Percentiles rank a stretch among this genome's conserved stretches.
phyloP scores from a whole-genome alignment of 2,113 vertebrate species.

The Eurypyga helias region DNA sequence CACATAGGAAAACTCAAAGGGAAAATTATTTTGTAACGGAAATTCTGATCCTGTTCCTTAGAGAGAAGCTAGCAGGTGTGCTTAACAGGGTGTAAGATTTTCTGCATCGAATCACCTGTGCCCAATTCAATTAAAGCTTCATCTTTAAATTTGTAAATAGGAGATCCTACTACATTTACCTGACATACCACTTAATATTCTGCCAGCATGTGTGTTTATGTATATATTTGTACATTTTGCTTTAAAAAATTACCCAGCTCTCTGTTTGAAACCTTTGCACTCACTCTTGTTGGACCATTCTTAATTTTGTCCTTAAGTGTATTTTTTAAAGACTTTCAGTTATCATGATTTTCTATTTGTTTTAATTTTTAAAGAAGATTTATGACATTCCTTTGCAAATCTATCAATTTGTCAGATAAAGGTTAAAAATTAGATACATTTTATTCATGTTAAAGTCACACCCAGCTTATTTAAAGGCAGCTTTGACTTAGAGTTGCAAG shows the following conservation, averaged over 20 bases:
- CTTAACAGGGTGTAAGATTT: conserved; percentile 13
- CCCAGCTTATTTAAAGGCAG: conserved; percentile 80
- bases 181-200: neutral
- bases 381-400: conserved; percentile 65
- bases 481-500: conserved; percentile 81
- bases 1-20: neutral
- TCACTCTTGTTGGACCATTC: conserved; percentile 6
- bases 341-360: conserved; percentile 27
- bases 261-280: neutral
- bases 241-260: neutral
- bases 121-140: neutral
- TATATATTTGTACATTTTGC: neutral
- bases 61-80: neutral
- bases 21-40: neutral
- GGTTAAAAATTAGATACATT: conserved; percentile 77
- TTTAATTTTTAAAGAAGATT: conserved; percentile 59
- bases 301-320: conserved; percentile 31
- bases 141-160: conserved; percentile 28
- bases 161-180: neutral
- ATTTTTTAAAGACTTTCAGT: conserved; percentile 9
- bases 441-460: conserved; percentile 80
- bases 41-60: neutral
- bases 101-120: conserved; percentile 10
- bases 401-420: conserved; percentile 77
- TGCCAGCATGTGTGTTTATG: neutral